These are phyloP conservation scores for Falcaria lacertinaria DNA, from an alignment of 2,888 invertebrate genomes.

Conservation along the genomic window DNA sequence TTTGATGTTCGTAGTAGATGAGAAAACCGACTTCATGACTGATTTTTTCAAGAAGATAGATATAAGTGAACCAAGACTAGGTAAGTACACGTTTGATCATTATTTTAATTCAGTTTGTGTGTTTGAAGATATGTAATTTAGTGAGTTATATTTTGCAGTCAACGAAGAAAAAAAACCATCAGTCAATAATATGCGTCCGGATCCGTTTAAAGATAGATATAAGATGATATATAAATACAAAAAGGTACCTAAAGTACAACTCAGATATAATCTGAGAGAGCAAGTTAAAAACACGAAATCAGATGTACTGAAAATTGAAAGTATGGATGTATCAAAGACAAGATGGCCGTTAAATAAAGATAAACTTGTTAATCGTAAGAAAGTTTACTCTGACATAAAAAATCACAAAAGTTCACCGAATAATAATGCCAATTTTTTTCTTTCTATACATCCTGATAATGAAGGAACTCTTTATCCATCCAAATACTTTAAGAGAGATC, in stretches of 20 bases:
- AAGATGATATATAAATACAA: constrained; percentile 47
- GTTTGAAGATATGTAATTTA: too few species aligned
- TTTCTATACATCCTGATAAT: constrained; percentile 18
- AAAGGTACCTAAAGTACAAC: constrained; percentile 49
- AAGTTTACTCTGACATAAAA: constrained; percentile 9
- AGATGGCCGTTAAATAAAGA: constrained; percentile 52
- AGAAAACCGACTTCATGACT: constrained; percentile 33
- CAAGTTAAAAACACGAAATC: constrained; percentile 54
- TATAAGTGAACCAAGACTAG: constrained; percentile 20
- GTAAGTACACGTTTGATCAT: constrained; percentile 10
- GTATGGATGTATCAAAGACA: constrained; percentile 42
- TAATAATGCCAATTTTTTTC: constrained; percentile 19
- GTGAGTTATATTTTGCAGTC: neutral
- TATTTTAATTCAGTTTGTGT: too few species aligned
- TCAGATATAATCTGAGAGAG: constrained; percentile 57
- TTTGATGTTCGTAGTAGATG: constrained; percentile 39
- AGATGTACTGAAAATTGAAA: constrained; percentile 36
- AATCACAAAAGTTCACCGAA: constrained; percentile 2
- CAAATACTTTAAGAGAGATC: constrained; percentile 50
- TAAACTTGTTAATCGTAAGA: constrained; percentile 22
- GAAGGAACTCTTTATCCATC: constrained; percentile 17
- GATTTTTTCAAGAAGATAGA: constrained; percentile 31
- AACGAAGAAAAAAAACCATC: neutral
- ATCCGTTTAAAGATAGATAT: constrained; percentile 50
- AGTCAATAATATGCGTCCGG: constrained; percentile 25